Evolutionary conservation across 35 echinoderm and acorn worm species (phyloP), one percentile per base, ranked within the genome.

Genomic region (Antedon bifida): DNA sequence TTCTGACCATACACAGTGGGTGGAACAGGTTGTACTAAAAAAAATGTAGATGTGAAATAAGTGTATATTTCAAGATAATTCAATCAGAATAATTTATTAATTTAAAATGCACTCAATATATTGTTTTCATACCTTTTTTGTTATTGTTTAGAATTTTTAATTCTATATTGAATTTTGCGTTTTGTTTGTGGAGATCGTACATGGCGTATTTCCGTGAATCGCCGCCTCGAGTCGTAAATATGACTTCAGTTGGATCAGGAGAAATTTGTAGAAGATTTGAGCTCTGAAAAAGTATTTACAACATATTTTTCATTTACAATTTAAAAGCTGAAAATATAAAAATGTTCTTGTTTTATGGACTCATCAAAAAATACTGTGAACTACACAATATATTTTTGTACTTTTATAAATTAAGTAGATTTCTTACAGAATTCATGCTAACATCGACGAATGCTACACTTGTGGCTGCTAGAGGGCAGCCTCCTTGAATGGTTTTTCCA

Each of bases 371-470:
- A n/a, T n/a, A n/a, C n/a, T n/a, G n/a, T n/a, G n/a, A n/a, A n/a
- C n/a, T n/a, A n/a, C n/a, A n/a, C n/a, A n/a, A n/a, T n/a, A n/a
- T n/a, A n/a, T n/a, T n/a, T n/a, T n/a, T n/a, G n/a, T 23, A 85
- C 21, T 19, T 23, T 35, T 4, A 76, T 42, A 42, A 14, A 7
- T 14, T 42, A 14, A 14, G 14, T 14, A 42, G 5, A 77, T 19
- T 64, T 79, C 93, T 92, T 83, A 97, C 93, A 44, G 77, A 45
- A 28, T 97, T 89, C 32, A 85, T 87, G 12, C 90, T 84, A 29
- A 97, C 46, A 89, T 97, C 93, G 30, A 97, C 81, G 10, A 89
- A 78, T 21, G 92, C 46, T 17, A 77, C 81, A 75, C 93, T 97
- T 19, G 64, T 77, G 0, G 76, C 34, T 39, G 93, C 93, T 82